Percentiles rank a stretch among this genome's conserved stretches.
Evolutionary conservation across 1,140 invertebrate genomes (phyloP).

Genomic region (Drosophila jambulina): DNA sequence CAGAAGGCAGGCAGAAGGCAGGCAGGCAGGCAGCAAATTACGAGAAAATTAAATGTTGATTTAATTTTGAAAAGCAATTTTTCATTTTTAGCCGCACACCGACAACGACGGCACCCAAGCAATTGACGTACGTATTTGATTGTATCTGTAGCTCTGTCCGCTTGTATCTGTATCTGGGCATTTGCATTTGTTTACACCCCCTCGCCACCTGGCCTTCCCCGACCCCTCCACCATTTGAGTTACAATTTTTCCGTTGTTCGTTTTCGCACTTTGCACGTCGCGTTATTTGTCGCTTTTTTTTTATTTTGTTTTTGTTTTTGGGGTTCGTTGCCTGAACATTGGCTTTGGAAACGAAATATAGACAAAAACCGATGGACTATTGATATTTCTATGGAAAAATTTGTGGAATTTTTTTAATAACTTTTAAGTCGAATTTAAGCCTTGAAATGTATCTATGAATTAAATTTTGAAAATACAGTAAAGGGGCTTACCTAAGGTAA

Average conservation of each 20-base stretch:
- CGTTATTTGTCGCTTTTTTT: slow-evolving; percentile 9
- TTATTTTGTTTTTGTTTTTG: slow-evolving; percentile 17
- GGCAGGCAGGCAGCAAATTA: slow-evolving; percentile 74
- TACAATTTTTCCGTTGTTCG: slow-evolving; percentile 71
- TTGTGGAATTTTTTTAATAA: not conserved
- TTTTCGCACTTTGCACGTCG: slow-evolving; percentile 78
- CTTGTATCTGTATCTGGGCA: slow-evolving; percentile 59
- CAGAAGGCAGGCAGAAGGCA: not conserved
- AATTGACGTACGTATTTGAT: slow-evolving; percentile 71
- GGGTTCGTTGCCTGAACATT: slow-evolving; percentile 61
- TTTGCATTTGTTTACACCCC: slow-evolving; percentile 62
- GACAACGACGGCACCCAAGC: slow-evolving; percentile 53
- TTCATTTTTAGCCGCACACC: slow-evolving; percentile 75
- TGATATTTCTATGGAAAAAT: slow-evolving; percentile 4
- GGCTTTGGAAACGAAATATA: not conserved
- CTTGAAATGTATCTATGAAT: not conserved
- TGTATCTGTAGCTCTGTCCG: slow-evolving; percentile 45
- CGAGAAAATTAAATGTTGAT: slow-evolving; percentile 83
- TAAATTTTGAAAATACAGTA: too few species aligned
- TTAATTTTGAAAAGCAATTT: slow-evolving; percentile 84
- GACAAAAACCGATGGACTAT: slow-evolving; percentile 4
- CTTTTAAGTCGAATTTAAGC: not conserved
- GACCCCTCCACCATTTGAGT: slow-evolving; percentile 49
- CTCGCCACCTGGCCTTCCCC: not conserved
- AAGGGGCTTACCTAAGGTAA: too few species aligned